phyloP scores from a whole-genome alignment of 2,888 invertebrate genomes.

The Drosophila cognata region DNA sequence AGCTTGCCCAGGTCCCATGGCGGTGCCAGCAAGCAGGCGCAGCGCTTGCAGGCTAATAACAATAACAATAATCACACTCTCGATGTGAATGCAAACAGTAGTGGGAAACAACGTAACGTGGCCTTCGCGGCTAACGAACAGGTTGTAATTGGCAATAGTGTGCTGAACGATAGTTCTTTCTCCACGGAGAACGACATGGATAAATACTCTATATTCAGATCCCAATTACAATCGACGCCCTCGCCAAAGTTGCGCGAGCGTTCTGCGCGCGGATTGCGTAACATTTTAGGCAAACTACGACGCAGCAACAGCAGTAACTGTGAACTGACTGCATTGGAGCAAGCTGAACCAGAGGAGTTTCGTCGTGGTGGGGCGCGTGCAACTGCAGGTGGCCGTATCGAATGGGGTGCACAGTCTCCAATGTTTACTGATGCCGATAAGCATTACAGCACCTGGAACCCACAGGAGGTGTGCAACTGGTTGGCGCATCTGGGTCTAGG shows the following conservation, averaged over 20 bases:
- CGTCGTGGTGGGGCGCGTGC: slow-evolving; percentile 90
- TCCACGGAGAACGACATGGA: slow-evolving; percentile 82
- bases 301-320: slow-evolving; percentile 90
- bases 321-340: slow-evolving; percentile 86
- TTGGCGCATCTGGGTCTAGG: slow-evolving; percentile 89
- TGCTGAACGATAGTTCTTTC: slow-evolving; percentile 44
- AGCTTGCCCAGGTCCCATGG: slow-evolving; percentile 91
- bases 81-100: slow-evolving; percentile 74
- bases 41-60: slow-evolving; percentile 64
- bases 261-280: slow-evolving; percentile 87
- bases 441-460: slow-evolving; percentile 92
- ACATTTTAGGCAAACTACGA: slow-evolving; percentile 89
- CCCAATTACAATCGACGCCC: slow-evolving; percentile 85
- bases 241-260: slow-evolving; percentile 83
- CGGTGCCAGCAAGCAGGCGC: slow-evolving; percentile 84
- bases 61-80: slow-evolving; percentile 57
- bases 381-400: slow-evolving; percentile 90
- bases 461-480: slow-evolving; percentile 93
- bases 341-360: slow-evolving; percentile 86
- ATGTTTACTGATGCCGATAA: slow-evolving; percentile 82
- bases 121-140: slow-evolving; percentile 82
- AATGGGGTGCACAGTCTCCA: slow-evolving; percentile 85
- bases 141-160: slow-evolving; percentile 77
- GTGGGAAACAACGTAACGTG: slow-evolving; percentile 79
- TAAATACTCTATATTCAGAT: slow-evolving; percentile 83